phyloP scores from a whole-genome alignment of 2,888 invertebrate species.

The Tenthredo livida region DNA sequence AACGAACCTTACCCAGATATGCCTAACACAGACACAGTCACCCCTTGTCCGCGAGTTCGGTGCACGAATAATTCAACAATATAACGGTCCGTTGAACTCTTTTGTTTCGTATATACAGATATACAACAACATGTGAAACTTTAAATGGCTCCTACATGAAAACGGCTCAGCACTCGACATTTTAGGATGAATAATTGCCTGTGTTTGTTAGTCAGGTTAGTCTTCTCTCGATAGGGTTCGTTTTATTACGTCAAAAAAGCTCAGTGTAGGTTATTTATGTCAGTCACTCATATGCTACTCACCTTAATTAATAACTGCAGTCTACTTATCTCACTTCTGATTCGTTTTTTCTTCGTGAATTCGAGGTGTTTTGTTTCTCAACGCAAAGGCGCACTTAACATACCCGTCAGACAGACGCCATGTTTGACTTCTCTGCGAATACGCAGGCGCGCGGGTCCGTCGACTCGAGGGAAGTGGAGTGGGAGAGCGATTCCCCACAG shows the following conservation, averaged over 20 bases:
- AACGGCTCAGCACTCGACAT: too few species aligned
- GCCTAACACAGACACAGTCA: conserved; percentile 17
- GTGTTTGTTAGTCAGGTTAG: background rate
- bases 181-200: background rate
- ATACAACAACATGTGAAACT: too few species aligned
- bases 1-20: background rate
- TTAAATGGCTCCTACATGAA: too few species aligned
- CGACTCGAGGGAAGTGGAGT: conserved; percentile 4
- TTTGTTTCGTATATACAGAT: too few species aligned
- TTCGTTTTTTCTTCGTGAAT: conserved; percentile 21
- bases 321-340: background rate
- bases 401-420: background rate
- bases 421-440: conserved; percentile 1
- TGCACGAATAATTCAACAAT: too few species aligned
- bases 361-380: conserved; percentile 3
- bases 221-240: background rate
- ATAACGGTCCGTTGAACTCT: too few species aligned
- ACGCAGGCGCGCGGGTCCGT: conserved; percentile 21
- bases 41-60: background rate
- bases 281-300: conserved; percentile 9
- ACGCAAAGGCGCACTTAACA: conserved; percentile 7
- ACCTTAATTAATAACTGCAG: background rate
- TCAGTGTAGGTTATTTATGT: background rate
- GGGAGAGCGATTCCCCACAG: background rate
- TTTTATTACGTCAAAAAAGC: conserved; percentile 5